A percentile compares a stretch with the other conserved stretches of the same genome.
phyloP scores from a whole-genome alignment of 2,797 vertebrate species.

The Acipenser oxyrinchus region DNA sequence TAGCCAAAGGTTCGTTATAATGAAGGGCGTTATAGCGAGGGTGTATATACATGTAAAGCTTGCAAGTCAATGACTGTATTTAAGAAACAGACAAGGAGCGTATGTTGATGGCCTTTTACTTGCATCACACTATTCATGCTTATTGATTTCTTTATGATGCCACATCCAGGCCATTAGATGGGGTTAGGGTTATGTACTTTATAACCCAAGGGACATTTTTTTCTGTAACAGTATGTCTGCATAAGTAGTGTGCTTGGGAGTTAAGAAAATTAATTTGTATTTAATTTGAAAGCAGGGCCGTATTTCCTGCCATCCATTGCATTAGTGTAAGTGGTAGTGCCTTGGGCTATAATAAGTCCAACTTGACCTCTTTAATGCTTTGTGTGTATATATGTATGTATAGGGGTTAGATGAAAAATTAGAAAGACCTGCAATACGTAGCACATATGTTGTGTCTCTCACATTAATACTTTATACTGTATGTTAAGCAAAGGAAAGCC shows the following conservation, averaged over 20 bases:
- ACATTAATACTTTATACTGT: too few species aligned
- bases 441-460: too few species aligned
- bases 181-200: constrained; percentile 22
- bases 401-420: not conserved
- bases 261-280: constrained; percentile 40
- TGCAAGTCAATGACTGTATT: constrained; percentile 7
- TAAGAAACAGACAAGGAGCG: constrained; percentile 16
- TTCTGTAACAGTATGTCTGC: not conserved
- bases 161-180: constrained; percentile 26
- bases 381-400: constrained; percentile 10
- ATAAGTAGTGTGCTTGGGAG: constrained; percentile 29
- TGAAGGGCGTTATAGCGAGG: too few species aligned
- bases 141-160: constrained; percentile 38
- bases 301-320: constrained; percentile 35
- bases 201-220: not conserved
- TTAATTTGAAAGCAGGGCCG: constrained; percentile 37
- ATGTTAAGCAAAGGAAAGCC: too few species aligned
- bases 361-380: constrained; percentile 14
- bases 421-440: too few species aligned
- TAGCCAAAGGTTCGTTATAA: too few species aligned
- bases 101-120: constrained; percentile 28
- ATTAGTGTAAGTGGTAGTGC: constrained; percentile 37
- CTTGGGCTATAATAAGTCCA: constrained; percentile 22
- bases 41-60: not conserved
- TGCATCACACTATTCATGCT: constrained; percentile 26